Evolutionary conservation across 1,140 invertebrate species (phyloP).

Genomic region (Phymorhynchus buccinoides): DNA sequence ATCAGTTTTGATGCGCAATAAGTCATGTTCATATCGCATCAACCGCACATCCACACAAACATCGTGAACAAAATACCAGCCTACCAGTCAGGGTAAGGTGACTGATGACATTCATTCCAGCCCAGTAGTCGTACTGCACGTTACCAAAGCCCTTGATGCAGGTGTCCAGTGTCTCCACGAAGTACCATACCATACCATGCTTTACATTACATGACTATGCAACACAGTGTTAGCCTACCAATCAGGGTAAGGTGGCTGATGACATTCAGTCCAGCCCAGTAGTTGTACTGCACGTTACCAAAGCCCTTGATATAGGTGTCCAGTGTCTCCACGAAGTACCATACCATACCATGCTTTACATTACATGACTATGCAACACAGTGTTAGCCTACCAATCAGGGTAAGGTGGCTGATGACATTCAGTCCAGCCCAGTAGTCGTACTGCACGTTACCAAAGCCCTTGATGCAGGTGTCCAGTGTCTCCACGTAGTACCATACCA

Average conservation of each 20-base stretch:
- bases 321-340: conserved; percentile 53
- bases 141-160: conserved; percentile 63
- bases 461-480: conserved; percentile 49
- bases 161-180: conserved; percentile 46
- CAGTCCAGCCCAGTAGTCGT: conserved; percentile 64
- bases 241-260: conserved; percentile 59
- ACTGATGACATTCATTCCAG: conserved; percentile 59
- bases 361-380: too few species aligned
- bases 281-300: conserved; percentile 54
- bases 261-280: conserved; percentile 61
- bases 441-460: conserved; percentile 58
- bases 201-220: too few species aligned
- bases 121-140: conserved; percentile 58
- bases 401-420: conserved; percentile 60
- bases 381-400: too few species aligned
- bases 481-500: conserved; percentile 54
- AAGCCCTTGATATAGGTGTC: conserved; percentile 58
- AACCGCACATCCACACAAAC: too few species aligned
- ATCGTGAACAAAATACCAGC: too few species aligned
- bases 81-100: conserved; percentile 54
- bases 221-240: too few species aligned
- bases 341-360: too few species aligned
- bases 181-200: too few species aligned
- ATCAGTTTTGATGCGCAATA: too few species aligned
- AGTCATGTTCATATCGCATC: too few species aligned